Conservation (phyloP, 1,140 invertebrate genomes). For the Scylla paramamosain region DNA sequence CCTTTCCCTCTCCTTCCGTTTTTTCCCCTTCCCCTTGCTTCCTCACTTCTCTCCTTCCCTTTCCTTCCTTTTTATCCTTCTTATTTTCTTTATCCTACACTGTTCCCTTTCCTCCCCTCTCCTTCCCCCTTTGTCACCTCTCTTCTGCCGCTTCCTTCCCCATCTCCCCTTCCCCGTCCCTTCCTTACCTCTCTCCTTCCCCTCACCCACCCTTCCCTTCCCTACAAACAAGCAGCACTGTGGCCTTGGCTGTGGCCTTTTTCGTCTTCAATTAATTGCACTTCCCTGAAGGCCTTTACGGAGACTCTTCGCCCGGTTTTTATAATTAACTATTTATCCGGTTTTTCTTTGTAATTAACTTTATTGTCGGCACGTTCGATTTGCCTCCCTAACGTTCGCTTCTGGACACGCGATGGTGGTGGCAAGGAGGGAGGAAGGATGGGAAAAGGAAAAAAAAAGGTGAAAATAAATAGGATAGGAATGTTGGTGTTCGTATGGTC, state of each 20-base stretch:
- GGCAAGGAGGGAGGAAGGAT: no score
- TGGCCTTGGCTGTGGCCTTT: background rate
- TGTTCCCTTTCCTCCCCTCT: background rate
- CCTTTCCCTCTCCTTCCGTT: background rate
- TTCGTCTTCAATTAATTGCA: background rate
- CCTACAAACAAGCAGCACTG: background rate
- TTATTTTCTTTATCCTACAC: background rate
- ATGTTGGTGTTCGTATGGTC: no score
- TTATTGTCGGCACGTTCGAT: slow-evolving; percentile 30
- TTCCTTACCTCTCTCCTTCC: background rate
- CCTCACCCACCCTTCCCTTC: background rate
- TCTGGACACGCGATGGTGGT: no score
- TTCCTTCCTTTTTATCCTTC: background rate
- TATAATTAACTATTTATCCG: slow-evolving; percentile 7
- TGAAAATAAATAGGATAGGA: no score
- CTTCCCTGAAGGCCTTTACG: background rate
- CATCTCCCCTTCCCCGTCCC: background rate
- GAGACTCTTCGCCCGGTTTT: background rate
- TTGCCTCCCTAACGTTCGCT: background rate
- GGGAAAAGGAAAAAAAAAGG: no score
- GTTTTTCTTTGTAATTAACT: slow-evolving; percentile 19
- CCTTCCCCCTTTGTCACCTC: background rate
- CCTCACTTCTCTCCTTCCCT: background rate
- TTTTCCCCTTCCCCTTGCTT: background rate
- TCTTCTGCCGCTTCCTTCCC: background rate